Evolutionary conservation across 2,797 vertebrate species (phyloP).

Genomic region (Ctenosaura bakeri): DNA sequence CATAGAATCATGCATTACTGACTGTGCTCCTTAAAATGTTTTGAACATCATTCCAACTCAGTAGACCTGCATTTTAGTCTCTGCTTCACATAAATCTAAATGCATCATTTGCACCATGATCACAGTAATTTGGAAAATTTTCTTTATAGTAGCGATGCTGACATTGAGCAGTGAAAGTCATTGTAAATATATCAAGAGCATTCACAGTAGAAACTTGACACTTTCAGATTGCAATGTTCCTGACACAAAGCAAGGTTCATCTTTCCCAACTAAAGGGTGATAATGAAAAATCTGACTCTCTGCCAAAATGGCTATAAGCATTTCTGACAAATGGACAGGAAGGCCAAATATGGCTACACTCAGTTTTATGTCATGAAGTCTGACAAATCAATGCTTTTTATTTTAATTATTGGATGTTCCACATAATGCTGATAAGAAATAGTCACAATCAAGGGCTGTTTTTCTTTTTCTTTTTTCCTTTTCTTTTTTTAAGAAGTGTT

Average conservation of each 20-base stretch:
- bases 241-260: background rate
- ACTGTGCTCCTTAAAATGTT: background rate
- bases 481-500: background rate
- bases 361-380: background rate
- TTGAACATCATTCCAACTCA: background rate
- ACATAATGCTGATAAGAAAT: background rate
- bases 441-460: background rate
- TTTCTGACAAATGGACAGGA: conserved; percentile 10
- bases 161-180: conserved; percentile 13
- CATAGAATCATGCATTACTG: conserved; percentile 23
- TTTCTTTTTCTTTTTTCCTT: background rate
- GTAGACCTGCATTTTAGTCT: background rate
- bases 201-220: background rate
- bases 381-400: conserved; percentile 16
- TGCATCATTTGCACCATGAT: background rate
- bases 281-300: conserved; percentile 17
- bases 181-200: background rate
- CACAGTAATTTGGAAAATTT: background rate
- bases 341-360: background rate
- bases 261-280: background rate
- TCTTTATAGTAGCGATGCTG: background rate
- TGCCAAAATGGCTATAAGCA: conserved; percentile 19
- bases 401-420: background rate
- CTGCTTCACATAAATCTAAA: background rate
- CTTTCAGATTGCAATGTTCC: background rate